Conservation (phyloP, 1,140 invertebrate species). For the Atta colombica region DNA sequence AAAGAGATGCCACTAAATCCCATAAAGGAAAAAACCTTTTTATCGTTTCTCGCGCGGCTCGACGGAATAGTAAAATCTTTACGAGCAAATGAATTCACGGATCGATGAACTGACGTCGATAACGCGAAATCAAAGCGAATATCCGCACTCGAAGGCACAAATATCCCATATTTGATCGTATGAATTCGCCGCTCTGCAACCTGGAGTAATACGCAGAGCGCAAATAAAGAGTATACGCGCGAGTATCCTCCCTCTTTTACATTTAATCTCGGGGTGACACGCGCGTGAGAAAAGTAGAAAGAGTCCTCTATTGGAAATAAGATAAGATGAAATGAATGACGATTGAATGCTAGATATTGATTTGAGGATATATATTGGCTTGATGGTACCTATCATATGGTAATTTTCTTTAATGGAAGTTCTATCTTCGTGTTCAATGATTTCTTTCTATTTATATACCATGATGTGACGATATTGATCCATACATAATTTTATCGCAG, state of each 20-base stretch:
- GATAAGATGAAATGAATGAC: slow-evolving; percentile 51
- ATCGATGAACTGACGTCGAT: slow-evolving; percentile 63
- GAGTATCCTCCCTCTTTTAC: slow-evolving; percentile 52
- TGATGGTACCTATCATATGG: slow-evolving; percentile 48
- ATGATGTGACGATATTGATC: neutral
- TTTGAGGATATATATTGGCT: slow-evolving; percentile 47
- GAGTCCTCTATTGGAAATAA: slow-evolving; percentile 44
- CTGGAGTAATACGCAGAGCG: slow-evolving; percentile 13
- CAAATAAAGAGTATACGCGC: slow-evolving; percentile 63
- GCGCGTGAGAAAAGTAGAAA: slow-evolving; percentile 7
- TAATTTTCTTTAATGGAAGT: slow-evolving; percentile 56
- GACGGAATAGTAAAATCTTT: slow-evolving; percentile 47
- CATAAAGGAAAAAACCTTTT: slow-evolving; percentile 19
- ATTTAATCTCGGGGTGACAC: slow-evolving; percentile 65
- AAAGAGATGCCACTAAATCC: slow-evolving; percentile 19
- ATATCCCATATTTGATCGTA: slow-evolving; percentile 70
- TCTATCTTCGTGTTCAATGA: slow-evolving; percentile 5
- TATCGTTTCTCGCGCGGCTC: slow-evolving; percentile 26
- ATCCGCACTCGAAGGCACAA: slow-evolving; percentile 58
- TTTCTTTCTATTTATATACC: neutral
- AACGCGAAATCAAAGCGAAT: slow-evolving; percentile 72
- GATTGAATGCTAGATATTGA: slow-evolving; percentile 35
- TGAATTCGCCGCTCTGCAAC: slow-evolving; percentile 55
- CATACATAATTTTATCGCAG: neutral
- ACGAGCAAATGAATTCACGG: slow-evolving; percentile 63